Percentiles rank a stretch among this genome's conserved stretches.
These are phyloP conservation scores for Nasonovia ribisnigri DNA, from an alignment of 2,888 invertebrate species.

Conservation along the genomic window DNA sequence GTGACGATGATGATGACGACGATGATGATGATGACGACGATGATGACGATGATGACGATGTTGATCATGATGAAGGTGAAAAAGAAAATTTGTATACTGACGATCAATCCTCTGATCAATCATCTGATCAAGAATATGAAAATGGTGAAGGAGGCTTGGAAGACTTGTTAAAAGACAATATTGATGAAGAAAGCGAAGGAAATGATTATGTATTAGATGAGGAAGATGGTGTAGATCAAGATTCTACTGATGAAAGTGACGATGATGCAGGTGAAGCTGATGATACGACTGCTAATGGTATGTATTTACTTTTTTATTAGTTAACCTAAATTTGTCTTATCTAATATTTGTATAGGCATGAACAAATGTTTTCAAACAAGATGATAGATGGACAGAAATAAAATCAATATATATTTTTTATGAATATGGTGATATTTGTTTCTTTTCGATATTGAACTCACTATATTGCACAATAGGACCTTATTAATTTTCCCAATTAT, in stretches of 20 bases:
- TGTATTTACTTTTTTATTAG: constrained; percentile 70
- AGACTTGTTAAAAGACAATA: constrained; percentile 67
- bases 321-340: constrained; percentile 23
- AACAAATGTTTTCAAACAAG: constrained; percentile 45
- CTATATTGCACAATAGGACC: constrained; percentile 27
- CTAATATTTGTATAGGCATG: constrained; percentile 42
- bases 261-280: constrained; percentile 72
- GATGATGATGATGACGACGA: constrained; percentile 20
- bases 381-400: constrained; percentile 42
- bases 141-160: constrained; percentile 71
- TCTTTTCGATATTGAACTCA: constrained; percentile 46
- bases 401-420: constrained; percentile 18
- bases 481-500: neutral
- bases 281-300: constrained; percentile 71
- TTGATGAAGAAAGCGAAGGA: constrained; percentile 74
- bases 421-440: constrained; percentile 50
- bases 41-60: neutral
- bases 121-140: constrained; percentile 38
- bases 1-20: constrained; percentile 1
- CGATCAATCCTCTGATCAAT: constrained; percentile 2
- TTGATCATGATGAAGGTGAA: neutral
- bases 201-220: constrained; percentile 74
- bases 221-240: constrained; percentile 74
- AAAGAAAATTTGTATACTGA: neutral
- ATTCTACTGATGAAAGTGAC: constrained; percentile 71